phyloP scores from a whole-genome alignment of 2,113 vertebrate genomes.

The Indri indri region DNA sequence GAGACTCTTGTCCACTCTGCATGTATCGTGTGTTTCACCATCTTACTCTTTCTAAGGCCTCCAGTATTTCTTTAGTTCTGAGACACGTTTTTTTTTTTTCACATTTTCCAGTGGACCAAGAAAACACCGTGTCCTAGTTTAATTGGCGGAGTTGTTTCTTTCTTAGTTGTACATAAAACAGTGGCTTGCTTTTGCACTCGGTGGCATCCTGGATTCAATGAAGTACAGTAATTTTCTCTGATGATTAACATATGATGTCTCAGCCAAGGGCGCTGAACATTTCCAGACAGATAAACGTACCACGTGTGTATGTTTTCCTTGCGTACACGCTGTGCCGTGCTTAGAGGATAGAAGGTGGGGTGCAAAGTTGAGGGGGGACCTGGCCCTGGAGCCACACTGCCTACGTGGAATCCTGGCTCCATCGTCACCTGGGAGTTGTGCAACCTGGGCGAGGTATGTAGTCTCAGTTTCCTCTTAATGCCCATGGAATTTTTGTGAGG shows the following conservation, averaged over 20 bases:
- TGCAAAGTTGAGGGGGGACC: background rate
- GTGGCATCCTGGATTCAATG: background rate
- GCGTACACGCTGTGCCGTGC: background rate
- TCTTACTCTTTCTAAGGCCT: background rate
- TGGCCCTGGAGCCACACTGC: background rate
- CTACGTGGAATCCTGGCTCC: accelerated
- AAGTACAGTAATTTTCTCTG: background rate
- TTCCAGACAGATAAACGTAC: background rate
- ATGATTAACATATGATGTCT: background rate
- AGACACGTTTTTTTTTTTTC: background rate
- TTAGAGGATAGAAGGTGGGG: background rate
- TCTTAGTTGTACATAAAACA: background rate
- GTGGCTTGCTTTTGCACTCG: background rate
- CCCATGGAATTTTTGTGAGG: background rate
- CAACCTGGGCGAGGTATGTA: no score
- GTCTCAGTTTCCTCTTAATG: background rate
- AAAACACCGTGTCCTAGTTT: background rate
- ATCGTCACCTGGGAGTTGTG: background rate
- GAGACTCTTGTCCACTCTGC: background rate
- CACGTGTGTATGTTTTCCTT: background rate
- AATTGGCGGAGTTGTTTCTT: background rate
- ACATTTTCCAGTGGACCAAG: background rate
- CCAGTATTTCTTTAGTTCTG: background rate
- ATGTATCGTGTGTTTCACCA: accelerated
- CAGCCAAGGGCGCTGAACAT: background rate